These are phyloP conservation scores for Aplocera efformata DNA, from an alignment of 2,888 invertebrate species.

Conservation along the genomic window DNA sequence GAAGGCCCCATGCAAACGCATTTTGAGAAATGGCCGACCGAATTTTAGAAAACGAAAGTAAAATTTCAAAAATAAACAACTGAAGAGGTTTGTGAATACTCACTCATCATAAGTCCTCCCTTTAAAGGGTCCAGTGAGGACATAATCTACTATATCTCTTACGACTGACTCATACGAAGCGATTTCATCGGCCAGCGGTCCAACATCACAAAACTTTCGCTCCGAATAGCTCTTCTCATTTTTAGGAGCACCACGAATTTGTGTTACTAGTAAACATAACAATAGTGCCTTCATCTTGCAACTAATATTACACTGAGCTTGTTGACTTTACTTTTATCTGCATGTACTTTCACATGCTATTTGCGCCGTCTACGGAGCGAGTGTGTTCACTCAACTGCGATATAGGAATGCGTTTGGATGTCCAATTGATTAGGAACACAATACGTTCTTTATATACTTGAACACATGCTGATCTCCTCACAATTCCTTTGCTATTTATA, in stretches of 20 bases:
- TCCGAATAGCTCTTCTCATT: constrained; percentile 17
- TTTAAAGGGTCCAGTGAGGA: constrained; percentile 72
- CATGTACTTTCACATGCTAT: constrained; percentile 5
- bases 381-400: constrained; percentile 12
- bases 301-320: neutral
- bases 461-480: neutral
- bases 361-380: constrained; percentile 8
- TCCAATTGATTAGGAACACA: constrained; percentile 7
- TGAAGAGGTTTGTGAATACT: constrained; percentile 34
- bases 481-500: neutral
- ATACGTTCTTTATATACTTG: neutral
- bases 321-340: constrained; percentile 2
- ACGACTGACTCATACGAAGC: constrained; percentile 76
- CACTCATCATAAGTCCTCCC: constrained; percentile 79
- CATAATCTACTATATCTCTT: constrained; percentile 70
- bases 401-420: constrained; percentile 17
- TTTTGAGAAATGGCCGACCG: no score
- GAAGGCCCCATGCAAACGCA: no score
- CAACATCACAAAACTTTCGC: constrained; percentile 41
- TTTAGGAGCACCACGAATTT: constrained; percentile 11
- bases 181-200: constrained; percentile 76
- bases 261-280: constrained; percentile 11
- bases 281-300: constrained; percentile 9
- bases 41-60: no score
- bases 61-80: no score